Conservation (phyloP, 37 sponge, comb jelly and placozoan species). For the Eunapius fragilis region DNA sequence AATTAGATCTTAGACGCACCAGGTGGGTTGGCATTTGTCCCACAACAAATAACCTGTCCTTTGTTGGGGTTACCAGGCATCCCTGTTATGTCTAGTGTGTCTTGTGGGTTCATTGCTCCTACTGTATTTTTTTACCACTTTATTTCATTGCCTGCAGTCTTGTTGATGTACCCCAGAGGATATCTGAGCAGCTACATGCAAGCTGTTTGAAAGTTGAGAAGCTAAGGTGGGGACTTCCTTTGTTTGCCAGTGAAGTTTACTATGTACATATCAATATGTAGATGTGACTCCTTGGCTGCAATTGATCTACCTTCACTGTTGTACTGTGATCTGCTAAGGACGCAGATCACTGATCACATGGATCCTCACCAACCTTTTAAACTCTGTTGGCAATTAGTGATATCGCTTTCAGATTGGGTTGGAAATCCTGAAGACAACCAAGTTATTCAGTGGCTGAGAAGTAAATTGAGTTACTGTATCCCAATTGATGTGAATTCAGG, state of each 20-base stretch:
- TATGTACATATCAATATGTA: background rate
- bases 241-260: background rate
- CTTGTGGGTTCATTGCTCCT: background rate
- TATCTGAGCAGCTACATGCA: slow-evolving; percentile 5
- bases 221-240: slow-evolving; percentile 1
- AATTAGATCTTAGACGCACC: slow-evolving; percentile 7
- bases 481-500: background rate
- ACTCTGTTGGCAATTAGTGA: background rate
- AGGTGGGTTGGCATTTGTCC: slow-evolving; percentile 14
- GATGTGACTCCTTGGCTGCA: background rate
- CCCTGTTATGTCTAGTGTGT: background rate
- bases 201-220: slow-evolving; percentile 3
- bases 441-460: background rate
- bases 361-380: background rate
- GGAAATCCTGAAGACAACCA: background rate
- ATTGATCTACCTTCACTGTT: background rate
- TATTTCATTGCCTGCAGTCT: background rate
- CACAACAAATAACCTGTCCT: slow-evolving; percentile 1
- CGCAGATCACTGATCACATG: background rate
- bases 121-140: background rate
- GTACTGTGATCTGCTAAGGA: background rate
- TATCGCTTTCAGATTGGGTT: background rate
- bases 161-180: background rate
- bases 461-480: background rate
- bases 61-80: background rate